Evolutionary conservation across 2,113 vertebrate species (phyloP).

Genomic region (Galbula dea): DNA sequence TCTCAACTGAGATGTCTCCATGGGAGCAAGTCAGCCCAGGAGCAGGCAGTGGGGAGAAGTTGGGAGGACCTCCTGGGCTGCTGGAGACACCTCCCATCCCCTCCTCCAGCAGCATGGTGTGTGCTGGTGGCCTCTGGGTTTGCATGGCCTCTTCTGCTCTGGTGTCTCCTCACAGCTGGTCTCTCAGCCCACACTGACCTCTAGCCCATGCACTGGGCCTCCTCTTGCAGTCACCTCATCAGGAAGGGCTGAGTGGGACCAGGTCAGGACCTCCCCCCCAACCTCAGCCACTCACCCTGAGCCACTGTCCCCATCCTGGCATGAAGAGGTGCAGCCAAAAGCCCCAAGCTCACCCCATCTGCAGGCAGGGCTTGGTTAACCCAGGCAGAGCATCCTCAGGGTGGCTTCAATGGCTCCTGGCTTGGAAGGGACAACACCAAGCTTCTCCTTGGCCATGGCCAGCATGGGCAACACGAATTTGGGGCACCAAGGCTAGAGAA

Average conservation of each 20-base stretch:
- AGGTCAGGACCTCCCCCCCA: not conserved
- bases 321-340: not conserved
- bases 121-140: not conserved
- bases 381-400: not conserved
- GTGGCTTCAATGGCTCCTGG: not conserved
- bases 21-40: not conserved
- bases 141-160: not conserved
- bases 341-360: not conserved
- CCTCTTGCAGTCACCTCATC: not conserved
- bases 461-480: not conserved
- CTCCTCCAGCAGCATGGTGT: not conserved
- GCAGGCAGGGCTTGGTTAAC: not conserved
- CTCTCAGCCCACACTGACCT: not conserved
- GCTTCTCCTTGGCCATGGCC: not conserved
- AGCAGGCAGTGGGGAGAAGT: not conserved
- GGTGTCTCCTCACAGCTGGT: not conserved
- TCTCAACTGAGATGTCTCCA: not conserved
- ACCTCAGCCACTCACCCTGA: not conserved
- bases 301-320: not conserved
- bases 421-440: not conserved
- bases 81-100: not conserved
- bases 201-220: not conserved
- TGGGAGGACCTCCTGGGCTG: not conserved
- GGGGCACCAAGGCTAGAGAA: not conserved
- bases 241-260: not conserved